These are phyloP conservation scores for Oppia nitens DNA, from an alignment of 1,140 invertebrate species.

Conservation along the genomic window DNA sequence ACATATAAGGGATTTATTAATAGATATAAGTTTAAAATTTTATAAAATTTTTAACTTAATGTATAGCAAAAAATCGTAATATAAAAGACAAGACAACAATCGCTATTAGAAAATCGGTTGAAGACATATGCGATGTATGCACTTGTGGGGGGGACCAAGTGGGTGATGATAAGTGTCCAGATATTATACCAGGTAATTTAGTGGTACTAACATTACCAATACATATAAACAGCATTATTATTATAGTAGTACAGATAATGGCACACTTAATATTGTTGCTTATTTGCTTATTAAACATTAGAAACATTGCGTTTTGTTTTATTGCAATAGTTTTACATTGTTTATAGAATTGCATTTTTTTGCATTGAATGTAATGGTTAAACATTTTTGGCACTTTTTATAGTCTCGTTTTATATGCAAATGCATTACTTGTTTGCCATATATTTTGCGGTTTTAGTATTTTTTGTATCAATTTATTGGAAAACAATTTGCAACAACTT, in stretches of 20 bases:
- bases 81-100: not conserved
- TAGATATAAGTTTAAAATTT: too few relatives aligned
- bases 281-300: too few relatives aligned
- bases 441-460: not conserved
- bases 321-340: too few relatives aligned
- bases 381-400: not conserved
- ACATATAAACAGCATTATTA: too few relatives aligned
- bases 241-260: too few relatives aligned
- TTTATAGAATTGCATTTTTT: too few relatives aligned
- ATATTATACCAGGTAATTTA: not conserved
- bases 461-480: not conserved
- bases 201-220: not conserved
- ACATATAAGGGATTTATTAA: too few relatives aligned
- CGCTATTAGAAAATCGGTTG: not conserved
- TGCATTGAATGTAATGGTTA: too few relatives aligned
- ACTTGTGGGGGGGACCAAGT: not conserved
- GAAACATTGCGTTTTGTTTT: too few relatives aligned
- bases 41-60: too few relatives aligned
- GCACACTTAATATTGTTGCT: too few relatives aligned
- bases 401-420: not conserved
- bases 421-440: not conserved
- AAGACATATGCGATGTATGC: not conserved
- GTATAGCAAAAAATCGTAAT: not conserved
- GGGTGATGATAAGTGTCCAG: not conserved
- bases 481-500: not conserved